Conservation (phyloP, 2,113 vertebrate species). For the Nanorana parkeri region DNA sequence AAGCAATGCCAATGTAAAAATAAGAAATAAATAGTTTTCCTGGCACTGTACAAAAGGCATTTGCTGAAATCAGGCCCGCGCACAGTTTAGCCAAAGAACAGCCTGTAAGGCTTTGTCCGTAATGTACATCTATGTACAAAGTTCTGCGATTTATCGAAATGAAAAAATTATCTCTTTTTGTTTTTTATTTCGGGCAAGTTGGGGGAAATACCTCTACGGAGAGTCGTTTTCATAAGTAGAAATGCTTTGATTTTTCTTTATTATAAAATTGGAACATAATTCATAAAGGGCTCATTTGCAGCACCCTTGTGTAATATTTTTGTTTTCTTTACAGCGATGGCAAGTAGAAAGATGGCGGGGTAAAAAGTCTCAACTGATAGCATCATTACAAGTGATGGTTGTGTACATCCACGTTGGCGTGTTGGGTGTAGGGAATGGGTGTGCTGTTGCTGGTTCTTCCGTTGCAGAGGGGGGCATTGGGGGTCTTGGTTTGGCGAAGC, state of each 20-base stretch:
- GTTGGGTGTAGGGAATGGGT: neutral
- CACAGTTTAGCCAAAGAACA: slow-evolving; percentile 14
- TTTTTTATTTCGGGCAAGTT: neutral
- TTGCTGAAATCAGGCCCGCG: slow-evolving; percentile 27
- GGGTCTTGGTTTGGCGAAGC: slow-evolving; percentile 3
- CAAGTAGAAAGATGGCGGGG: neutral
- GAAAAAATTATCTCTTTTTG: neutral
- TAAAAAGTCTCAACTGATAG: neutral
- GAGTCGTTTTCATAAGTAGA: slow-evolving; percentile 12
- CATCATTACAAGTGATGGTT: neutral
- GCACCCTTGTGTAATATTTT: slow-evolving; percentile 4
- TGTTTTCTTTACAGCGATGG: neutral
- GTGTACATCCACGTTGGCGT: slow-evolving; percentile 27
- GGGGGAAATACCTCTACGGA: neutral
- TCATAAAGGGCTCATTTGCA: neutral
- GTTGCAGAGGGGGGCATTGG: neutral
- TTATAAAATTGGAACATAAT: slow-evolving; percentile 42
- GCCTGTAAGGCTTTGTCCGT: neutral
- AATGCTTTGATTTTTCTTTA: slow-evolving; percentile 30
- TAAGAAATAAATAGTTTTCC: slow-evolving; percentile 70
- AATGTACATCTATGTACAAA: slow-evolving; percentile 9
- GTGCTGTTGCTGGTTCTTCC: slow-evolving; percentile 11
- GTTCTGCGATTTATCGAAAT: neutral
- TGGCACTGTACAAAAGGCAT: slow-evolving; percentile 50
- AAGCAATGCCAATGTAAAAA: slow-evolving; percentile 75